These are phyloP conservation scores for Malurus elegans DNA, from an alignment of 2,113 vertebrate genomes.

Conservation along the genomic window DNA sequence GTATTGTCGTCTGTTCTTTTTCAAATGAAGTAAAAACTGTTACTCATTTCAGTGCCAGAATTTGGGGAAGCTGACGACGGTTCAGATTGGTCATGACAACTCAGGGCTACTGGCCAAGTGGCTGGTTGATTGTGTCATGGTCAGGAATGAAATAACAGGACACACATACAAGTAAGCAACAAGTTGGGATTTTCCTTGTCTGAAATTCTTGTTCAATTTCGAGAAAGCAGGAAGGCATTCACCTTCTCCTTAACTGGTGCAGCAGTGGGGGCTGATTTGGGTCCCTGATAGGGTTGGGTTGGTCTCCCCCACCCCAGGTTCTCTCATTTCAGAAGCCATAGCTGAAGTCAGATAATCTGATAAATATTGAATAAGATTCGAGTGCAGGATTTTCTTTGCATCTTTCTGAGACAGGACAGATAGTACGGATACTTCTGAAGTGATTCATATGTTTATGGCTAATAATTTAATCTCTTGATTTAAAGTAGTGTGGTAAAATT, in stretches of 20 bases:
- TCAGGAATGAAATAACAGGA: constrained; percentile 96
- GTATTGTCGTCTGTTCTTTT: not conserved
- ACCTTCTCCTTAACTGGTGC: not conserved
- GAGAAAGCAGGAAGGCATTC: not conserved
- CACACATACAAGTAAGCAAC: constrained; percentile 91
- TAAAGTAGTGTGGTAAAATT: not conserved
- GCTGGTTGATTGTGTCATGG: constrained; percentile 97
- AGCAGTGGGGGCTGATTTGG: not conserved
- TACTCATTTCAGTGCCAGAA: constrained; percentile 89
- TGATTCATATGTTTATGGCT: not conserved
- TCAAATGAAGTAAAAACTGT: constrained; percentile 48
- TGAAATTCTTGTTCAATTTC: not conserved
- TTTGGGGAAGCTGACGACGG: constrained; percentile 92
- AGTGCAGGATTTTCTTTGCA: not conserved
- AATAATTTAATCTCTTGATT: not conserved
- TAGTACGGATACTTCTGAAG: not conserved
- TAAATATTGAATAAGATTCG: not conserved
- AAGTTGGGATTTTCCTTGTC: constrained; percentile 44
- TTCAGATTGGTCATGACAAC: constrained; percentile 96
- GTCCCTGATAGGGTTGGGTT: not conserved
- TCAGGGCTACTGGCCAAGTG: constrained; percentile 95
- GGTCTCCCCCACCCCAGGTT: not conserved
- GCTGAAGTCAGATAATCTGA: not conserved
- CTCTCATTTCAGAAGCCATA: not conserved
- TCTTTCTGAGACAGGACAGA: not conserved